phyloP scores from a whole-genome alignment of 1,140 invertebrate species.

The Drosophila parvula region DNA sequence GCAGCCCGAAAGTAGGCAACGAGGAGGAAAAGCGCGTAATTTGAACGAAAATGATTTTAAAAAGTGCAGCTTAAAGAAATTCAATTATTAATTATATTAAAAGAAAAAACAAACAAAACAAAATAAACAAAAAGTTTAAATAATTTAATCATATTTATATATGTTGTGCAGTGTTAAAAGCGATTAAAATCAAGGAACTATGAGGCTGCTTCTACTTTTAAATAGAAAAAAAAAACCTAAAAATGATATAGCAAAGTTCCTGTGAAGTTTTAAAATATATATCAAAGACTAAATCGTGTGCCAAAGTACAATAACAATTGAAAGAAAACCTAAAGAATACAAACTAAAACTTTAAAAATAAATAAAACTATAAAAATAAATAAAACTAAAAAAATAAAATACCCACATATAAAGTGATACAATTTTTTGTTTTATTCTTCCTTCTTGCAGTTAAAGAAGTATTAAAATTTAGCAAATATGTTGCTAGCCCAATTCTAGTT shows the following conservation, averaged over 20 bases:
- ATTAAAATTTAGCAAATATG: slow-evolving; percentile 58
- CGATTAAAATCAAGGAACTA: too few relatives aligned
- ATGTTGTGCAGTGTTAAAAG: not conserved
- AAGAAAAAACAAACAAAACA: not conserved
- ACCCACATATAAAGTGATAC: not conserved
- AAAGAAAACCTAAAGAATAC: too few relatives aligned
- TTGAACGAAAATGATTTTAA: not conserved
- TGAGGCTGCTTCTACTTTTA: not conserved
- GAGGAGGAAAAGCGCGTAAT: not conserved
- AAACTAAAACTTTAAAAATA: not conserved
- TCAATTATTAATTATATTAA: not conserved
- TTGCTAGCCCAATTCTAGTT: slow-evolving; percentile 69
- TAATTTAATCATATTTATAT: not conserved
- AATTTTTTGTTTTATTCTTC: slow-evolving; percentile 8
- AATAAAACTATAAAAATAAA: not conserved
- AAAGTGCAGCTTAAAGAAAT: not conserved
- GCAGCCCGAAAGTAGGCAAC: slow-evolving; percentile 59
- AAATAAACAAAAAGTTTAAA: too few relatives aligned
- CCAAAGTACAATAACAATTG: not conserved
- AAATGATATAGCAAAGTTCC: not conserved
- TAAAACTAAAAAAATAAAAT: not conserved
- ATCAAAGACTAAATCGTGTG: not conserved
- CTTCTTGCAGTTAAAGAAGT: slow-evolving; percentile 59
- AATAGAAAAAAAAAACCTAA: not conserved
- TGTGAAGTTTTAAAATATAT: not conserved